Percentiles rank a stretch among this genome's conserved stretches.
phyloP scores from a whole-genome alignment of 2,888 invertebrate genomes.

The Drosophila setosimentum region DNA sequence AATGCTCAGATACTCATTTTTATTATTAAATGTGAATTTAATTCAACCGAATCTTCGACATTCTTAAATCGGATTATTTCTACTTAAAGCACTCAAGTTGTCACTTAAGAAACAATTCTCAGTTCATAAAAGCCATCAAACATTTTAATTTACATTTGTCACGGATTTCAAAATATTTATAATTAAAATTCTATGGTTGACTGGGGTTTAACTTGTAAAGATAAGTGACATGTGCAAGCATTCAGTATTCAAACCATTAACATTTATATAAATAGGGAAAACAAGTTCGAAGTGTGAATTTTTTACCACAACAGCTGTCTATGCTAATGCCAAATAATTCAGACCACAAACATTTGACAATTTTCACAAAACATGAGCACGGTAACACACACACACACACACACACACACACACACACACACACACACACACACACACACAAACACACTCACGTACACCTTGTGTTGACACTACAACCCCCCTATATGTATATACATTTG shows the following conservation, averaged over 20 bases:
- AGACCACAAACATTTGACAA: slow-evolving; percentile 38
- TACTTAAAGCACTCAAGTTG: neutral
- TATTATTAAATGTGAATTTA: neutral
- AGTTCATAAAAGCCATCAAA: neutral
- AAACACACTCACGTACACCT: neutral
- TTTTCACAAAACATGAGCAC: slow-evolving; percentile 26
- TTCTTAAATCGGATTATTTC: neutral
- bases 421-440: slow-evolving; percentile 1
- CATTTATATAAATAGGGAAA: neutral
- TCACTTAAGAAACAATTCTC: neutral
- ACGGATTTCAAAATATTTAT: neutral
- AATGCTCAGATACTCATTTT: neutral
- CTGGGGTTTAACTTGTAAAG: neutral
- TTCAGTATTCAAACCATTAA: neutral
- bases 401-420: neutral
- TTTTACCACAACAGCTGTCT: neutral
- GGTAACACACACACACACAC: slow-evolving; percentile 3
- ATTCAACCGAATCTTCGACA: neutral
- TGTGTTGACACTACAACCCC: slow-evolving; percentile 21
- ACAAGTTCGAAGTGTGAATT: neutral
- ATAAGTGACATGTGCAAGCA: neutral
- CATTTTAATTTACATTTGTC: neutral
- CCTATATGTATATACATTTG: slow-evolving; percentile 24
- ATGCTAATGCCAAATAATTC: slow-evolving; percentile 28
- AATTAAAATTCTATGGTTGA: neutral